Conservation (phyloP, 2,888 invertebrate genomes). For the Dioctria linearis region DNA sequence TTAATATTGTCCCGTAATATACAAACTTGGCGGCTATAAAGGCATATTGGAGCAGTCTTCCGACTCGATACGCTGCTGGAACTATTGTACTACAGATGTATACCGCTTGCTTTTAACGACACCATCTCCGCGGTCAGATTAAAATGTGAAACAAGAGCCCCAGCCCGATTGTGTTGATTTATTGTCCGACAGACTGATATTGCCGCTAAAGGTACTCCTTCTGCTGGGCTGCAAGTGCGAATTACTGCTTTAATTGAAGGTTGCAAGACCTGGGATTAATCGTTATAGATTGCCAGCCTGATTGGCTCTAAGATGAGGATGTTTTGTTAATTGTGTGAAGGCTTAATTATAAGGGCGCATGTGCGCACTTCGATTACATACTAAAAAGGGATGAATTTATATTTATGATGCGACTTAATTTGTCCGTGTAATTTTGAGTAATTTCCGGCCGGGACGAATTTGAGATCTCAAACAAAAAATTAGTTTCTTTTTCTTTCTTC, state of each 20-base stretch:
- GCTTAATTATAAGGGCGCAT: constrained; percentile 23
- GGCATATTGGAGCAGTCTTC: neutral
- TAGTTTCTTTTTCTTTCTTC: too few species aligned
- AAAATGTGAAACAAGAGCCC: constrained; percentile 30
- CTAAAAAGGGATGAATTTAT: neutral
- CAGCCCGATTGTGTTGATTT: constrained; percentile 21
- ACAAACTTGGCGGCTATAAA: neutral
- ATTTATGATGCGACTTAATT: constrained; percentile 9
- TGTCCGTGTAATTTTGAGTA: constrained; percentile 29
- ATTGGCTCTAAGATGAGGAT: constrained; percentile 39
- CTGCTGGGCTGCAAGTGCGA: constrained; percentile 35
- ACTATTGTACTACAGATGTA: neutral
- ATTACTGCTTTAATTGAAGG: constrained; percentile 48
- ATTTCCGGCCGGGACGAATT: constrained; percentile 14
- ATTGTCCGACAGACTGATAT: constrained; percentile 12
- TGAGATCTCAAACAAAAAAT: neutral
- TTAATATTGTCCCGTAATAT: constrained; percentile 46
- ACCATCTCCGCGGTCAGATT: constrained; percentile 19
- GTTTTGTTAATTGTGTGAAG: constrained; percentile 48
- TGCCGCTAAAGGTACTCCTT: constrained; percentile 7
- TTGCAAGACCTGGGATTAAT: constrained; percentile 27
- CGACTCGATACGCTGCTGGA: too few species aligned
- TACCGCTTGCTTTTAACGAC: constrained; percentile 10
- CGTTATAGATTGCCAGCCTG: constrained; percentile 24
- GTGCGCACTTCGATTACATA: constrained; percentile 7